phyloP scores from a whole-genome alignment of 2,888 invertebrate species.

The Melieria crassipennis region DNA sequence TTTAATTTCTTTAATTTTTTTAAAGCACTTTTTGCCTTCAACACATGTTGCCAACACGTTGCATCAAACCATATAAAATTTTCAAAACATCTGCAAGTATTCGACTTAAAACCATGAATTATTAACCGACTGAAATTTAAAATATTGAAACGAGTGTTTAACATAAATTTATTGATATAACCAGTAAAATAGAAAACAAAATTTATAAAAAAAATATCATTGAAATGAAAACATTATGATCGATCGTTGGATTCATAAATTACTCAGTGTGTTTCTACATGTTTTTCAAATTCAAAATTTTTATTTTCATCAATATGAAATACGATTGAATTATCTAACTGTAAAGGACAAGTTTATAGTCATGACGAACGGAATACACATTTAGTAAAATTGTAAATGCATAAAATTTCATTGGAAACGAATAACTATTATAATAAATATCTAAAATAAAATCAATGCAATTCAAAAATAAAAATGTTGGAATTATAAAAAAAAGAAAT shows the following conservation, averaged over 20 bases:
- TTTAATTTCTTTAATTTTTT: neutral
- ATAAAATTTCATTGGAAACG: conserved; percentile 19
- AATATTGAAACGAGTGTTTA: too few relatives aligned
- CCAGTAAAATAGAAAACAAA: conserved; percentile 23
- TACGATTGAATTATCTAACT: neutral
- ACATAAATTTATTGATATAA: neutral
- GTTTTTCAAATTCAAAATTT: conserved; percentile 7
- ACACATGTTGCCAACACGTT: neutral
- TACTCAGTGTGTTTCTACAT: neutral
- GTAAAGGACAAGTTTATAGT: neutral
- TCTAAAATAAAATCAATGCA: conserved; percentile 6
- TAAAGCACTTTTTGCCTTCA: neutral
- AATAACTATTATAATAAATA: conserved; percentile 5
- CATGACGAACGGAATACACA: neutral
- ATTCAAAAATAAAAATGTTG: conserved; percentile 17
- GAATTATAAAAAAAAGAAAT: conserved; percentile 2
- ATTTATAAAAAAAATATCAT: conserved; percentile 14
- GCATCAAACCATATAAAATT: neutral
- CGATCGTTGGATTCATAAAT: conserved; percentile 1
- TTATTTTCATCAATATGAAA: neutral
- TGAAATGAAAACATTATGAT: conserved; percentile 6
- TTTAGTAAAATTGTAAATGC: neutral
- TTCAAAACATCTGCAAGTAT: conserved; percentile 9
- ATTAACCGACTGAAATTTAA: neutral
- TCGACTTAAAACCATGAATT: conserved; percentile 11